These are phyloP conservation scores for Aporophyla lueneburgensis DNA, from an alignment of 2,888 invertebrate species.

Conservation along the genomic window DNA sequence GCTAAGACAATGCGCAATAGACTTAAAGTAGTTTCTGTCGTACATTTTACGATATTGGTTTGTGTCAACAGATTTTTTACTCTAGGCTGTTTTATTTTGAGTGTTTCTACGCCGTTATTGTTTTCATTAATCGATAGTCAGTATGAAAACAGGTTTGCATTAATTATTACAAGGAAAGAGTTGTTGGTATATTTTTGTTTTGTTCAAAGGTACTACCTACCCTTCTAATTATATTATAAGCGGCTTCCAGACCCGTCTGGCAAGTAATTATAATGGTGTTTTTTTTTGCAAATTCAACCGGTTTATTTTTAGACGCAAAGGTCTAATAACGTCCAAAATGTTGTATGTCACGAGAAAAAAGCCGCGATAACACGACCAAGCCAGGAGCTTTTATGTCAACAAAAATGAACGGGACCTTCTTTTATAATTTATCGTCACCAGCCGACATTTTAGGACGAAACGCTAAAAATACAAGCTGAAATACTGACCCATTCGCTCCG, in stretches of 20 bases:
- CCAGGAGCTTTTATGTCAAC: conserved; percentile 61
- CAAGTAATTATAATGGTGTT: conserved; percentile 22
- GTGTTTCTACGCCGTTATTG: background rate
- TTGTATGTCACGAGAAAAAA: conserved; percentile 50
- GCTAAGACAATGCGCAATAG: background rate
- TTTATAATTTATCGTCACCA: conserved; percentile 62
- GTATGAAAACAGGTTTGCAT: background rate
- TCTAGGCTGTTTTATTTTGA: background rate
- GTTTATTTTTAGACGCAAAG: conserved; percentile 50
- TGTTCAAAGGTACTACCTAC: background rate
- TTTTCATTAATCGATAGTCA: background rate
- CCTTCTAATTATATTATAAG: conserved; percentile 27
- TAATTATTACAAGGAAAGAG: background rate
- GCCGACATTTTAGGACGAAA: conserved; percentile 59
- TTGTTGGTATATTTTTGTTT: background rate
- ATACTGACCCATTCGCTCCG: conserved; percentile 54
- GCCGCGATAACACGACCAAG: conserved; percentile 47
- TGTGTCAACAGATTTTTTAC: background rate
- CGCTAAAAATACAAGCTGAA: conserved; percentile 57
- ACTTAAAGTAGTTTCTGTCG: background rate
- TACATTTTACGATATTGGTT: too few relatives aligned
- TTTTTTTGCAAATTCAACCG: conserved; percentile 20
- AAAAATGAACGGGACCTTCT: conserved; percentile 60
- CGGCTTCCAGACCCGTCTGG: conserved; percentile 30
- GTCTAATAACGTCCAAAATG: conserved; percentile 48